Evolutionary conservation across 2,797 vertebrate genomes (phyloP).

Genomic region (Dicrostonyx torquatus): DNA sequence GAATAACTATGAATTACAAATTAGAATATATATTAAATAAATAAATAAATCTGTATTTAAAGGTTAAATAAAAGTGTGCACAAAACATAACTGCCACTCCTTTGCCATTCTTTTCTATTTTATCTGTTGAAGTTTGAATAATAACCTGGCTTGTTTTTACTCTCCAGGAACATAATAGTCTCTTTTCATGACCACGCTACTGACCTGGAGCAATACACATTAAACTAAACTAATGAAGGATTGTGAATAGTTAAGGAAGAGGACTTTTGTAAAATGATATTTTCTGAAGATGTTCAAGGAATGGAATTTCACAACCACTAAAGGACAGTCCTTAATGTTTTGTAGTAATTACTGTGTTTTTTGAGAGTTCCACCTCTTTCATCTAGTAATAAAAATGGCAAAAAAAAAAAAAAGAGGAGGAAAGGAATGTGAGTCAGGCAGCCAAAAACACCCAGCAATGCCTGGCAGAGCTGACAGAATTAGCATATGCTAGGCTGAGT

Average conservation of each 20-base stretch:
- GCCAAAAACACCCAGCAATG: constrained; percentile 72
- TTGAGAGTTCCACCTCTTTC: constrained; percentile 43
- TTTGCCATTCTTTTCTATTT: constrained; percentile 49
- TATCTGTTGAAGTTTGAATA: constrained; percentile 54
- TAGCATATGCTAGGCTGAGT: constrained; percentile 82
- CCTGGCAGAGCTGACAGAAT: constrained; percentile 78
- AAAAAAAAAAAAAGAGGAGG: constrained; percentile 59
- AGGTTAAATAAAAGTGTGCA: constrained; percentile 55
- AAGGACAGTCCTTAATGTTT: background rate
- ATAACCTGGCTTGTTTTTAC: constrained; percentile 30
- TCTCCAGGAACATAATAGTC: constrained; percentile 44
- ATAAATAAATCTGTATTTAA: constrained; percentile 27
- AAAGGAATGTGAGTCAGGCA: constrained; percentile 75
- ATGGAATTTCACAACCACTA: background rate
- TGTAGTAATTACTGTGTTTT: constrained; percentile 54
- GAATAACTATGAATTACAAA: constrained; percentile 10
- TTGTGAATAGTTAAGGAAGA: background rate
- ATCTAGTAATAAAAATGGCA: constrained; percentile 71
- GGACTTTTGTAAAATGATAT: constrained; percentile 42
- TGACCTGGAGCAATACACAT: background rate
- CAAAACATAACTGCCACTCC: background rate
- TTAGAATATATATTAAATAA: constrained; percentile 53
- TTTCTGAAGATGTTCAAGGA: background rate
- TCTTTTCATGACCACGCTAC: background rate
- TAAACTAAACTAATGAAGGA: constrained; percentile 57